These are phyloP conservation scores for Calameuta idolon DNA, from an alignment of 2,888 invertebrate genomes.

Conservation along the genomic window DNA sequence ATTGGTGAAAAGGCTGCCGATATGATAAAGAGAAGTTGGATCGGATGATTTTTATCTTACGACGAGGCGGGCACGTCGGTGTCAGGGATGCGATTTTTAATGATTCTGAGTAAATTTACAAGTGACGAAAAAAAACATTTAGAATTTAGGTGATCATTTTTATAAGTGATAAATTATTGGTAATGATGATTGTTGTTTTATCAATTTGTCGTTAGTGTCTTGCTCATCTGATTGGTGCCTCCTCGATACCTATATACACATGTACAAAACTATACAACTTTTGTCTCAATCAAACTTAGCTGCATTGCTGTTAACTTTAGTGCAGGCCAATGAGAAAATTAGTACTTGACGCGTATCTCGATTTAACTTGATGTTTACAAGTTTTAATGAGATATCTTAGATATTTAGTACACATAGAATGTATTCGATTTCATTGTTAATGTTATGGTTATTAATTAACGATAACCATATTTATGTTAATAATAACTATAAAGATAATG, in stretches of 20 bases:
- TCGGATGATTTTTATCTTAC: conserved; percentile 34
- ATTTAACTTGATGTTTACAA: background rate
- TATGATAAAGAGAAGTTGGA: conserved; percentile 67
- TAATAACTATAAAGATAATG: background rate
- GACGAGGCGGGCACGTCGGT: background rate
- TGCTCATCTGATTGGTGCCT: background rate
- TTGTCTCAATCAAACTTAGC: background rate
- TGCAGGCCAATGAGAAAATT: background rate
- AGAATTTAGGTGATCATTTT: background rate
- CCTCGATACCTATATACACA: background rate
- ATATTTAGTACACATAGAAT: background rate
- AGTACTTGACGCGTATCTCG: background rate
- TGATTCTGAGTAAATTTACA: background rate
- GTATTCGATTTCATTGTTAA: background rate
- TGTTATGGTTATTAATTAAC: background rate
- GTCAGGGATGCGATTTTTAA: background rate
- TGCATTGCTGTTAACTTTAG: background rate
- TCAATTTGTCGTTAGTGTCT: background rate
- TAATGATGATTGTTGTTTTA: background rate
- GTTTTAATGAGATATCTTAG: background rate
- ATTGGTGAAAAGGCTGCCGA: conserved; percentile 71
- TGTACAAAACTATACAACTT: background rate
- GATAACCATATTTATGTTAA: background rate
- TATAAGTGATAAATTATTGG: background rate
- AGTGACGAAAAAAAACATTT: background rate